Percentiles rank a stretch among this genome's conserved stretches.
Conservation (phyloP, 2,113 vertebrate species). For the Periophthalmodon schlosseri region DNA sequence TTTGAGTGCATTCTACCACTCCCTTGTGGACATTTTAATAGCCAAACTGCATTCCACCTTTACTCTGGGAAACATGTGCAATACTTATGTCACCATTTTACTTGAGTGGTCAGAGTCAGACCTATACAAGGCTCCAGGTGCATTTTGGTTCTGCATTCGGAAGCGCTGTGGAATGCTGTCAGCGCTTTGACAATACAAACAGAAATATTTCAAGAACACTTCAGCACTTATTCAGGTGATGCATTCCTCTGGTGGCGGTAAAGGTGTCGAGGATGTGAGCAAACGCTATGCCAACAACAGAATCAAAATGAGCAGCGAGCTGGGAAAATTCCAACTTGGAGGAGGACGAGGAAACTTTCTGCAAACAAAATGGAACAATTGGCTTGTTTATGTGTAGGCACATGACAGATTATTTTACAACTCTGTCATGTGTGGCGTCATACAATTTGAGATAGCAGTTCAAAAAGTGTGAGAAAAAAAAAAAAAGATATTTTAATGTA, state of each 20-base stretch:
- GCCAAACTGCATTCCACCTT: too few species aligned
- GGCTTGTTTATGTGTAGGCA: not conserved
- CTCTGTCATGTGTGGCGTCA: not conserved
- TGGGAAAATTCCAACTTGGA: slow-evolving; percentile 4
- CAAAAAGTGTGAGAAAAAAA: not conserved
- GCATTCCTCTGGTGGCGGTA: not conserved
- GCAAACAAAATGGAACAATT: slow-evolving; percentile 6
- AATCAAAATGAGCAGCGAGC: slow-evolving; percentile 12
- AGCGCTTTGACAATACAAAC: slow-evolving; percentile 9
- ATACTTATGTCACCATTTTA: not conserved
- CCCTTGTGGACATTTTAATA: too few species aligned
- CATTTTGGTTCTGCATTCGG: not conserved
- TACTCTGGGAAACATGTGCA: too few species aligned
- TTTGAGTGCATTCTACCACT: too few species aligned
- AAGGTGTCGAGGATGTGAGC: not conserved
- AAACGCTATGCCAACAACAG: slow-evolving; percentile 12
- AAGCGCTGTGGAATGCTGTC: not conserved
- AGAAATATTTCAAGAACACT: slow-evolving; percentile 10
- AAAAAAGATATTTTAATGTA: too few species aligned
- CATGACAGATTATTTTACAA: not conserved
- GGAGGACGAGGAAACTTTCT: slow-evolving; percentile 9
- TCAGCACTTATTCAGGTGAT: slow-evolving; percentile 5
- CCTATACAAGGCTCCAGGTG: not conserved
- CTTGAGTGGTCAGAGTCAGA: not conserved
- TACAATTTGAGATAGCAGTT: not conserved